Conservation (phyloP, 2,888 invertebrate genomes). For the Marronus borbonicus region DNA sequence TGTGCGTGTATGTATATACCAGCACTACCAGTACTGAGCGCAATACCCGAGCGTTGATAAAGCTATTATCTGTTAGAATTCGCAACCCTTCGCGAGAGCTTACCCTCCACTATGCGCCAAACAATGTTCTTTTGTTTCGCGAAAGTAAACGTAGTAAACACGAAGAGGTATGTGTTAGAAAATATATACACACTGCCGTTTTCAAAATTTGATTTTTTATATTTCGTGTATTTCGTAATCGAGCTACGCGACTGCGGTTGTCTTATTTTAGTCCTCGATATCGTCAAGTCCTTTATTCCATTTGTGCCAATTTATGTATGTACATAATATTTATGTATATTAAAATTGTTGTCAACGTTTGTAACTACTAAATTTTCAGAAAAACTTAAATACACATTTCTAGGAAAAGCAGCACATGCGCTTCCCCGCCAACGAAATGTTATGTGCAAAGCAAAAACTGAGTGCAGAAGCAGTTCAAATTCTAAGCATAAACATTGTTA, state of each 20-base stretch:
- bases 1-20: conserved; percentile 48
- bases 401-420: too few relatives aligned
- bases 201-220: conserved; percentile 31
- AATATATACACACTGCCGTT: conserved; percentile 19
- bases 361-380: too few relatives aligned
- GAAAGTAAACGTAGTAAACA: conserved; percentile 40
- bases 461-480: too few relatives aligned
- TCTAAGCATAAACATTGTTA: too few relatives aligned
- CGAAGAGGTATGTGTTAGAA: background rate
- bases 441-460: too few relatives aligned
- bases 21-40: conserved; percentile 40
- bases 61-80: conserved; percentile 46
- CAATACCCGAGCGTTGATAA: conserved; percentile 41
- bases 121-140: conserved; percentile 41
- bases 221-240: conserved; percentile 7
- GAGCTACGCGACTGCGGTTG: background rate
- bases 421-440: too few relatives aligned
- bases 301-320: too few relatives aligned
- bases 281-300: too few relatives aligned
- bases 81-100: conserved; percentile 41
- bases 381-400: too few relatives aligned
- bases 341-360: too few relatives aligned
- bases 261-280: conserved; percentile 1
- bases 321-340: too few relatives aligned
- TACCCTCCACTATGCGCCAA: conserved; percentile 37